phyloP scores from a whole-genome alignment of 2,888 invertebrate species.

The Dryocosmus kuriphilus region DNA sequence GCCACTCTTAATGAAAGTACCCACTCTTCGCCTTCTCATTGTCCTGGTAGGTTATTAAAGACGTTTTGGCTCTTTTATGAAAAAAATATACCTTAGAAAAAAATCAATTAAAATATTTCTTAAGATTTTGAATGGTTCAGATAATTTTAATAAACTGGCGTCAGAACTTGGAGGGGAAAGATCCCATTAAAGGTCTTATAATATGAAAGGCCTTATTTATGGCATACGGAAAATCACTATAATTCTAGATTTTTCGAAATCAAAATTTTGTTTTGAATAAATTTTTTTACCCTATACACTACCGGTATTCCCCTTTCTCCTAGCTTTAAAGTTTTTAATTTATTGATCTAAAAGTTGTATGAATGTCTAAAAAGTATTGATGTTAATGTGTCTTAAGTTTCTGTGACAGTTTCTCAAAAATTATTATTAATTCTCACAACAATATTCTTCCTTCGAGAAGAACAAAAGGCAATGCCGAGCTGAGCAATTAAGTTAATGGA shows the following conservation, averaged over 20 bases:
- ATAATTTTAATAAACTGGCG: no score
- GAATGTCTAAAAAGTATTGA: not conserved
- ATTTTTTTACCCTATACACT: no score
- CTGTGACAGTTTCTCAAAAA: not conserved
- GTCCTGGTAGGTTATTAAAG: slow-evolving; percentile 43
- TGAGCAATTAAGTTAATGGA: slow-evolving; percentile 37
- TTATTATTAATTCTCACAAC: not conserved
- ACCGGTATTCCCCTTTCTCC: no score
- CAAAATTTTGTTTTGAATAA: no score
- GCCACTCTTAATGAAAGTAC: slow-evolving; percentile 32
- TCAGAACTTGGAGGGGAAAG: no score
- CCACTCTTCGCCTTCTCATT: slow-evolving; percentile 45
- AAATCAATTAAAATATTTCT: not conserved
- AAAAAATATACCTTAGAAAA: not conserved
- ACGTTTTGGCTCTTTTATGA: not conserved
- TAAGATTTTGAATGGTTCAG: no score
- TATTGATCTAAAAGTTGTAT: not conserved
- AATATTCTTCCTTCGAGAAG: not conserved
- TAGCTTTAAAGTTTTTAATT: no score
- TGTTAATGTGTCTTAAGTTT: not conserved
- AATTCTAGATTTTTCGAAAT: no score
- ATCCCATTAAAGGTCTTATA: no score
- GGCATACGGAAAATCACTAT: no score
- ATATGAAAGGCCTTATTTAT: no score
- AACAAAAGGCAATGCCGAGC: slow-evolving; percentile 28